A percentile compares a stretch with the other conserved stretches of the same genome.
phyloP scores from a whole-genome alignment of 1,140 invertebrate species.

The Drosophila watanabei region DNA sequence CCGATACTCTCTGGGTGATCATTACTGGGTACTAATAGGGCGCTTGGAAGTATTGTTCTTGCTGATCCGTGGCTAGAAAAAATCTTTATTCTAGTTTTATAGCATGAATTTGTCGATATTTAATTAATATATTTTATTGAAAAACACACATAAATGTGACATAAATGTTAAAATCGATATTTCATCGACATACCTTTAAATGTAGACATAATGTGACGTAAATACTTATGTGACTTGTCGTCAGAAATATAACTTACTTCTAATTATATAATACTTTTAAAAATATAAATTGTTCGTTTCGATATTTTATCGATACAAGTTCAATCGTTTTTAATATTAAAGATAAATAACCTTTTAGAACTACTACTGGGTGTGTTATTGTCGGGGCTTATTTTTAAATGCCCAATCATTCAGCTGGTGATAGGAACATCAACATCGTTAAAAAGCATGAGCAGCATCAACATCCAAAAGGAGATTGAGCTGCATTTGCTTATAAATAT shows the following conservation, averaged over 20 bases:
- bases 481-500: background rate
- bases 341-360: no score
- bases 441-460: slow-evolving; percentile 2
- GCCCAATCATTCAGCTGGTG: slow-evolving; percentile 11
- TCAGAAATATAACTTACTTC: no score
- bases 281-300: no score
- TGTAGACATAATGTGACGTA: no score
- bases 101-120: background rate
- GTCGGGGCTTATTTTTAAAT: background rate
- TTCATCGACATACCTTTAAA: background rate
- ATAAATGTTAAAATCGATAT: background rate
- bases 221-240: no score
- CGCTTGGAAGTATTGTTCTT: background rate
- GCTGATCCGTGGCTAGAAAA: no score
- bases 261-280: no score
- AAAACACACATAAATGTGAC: no score
- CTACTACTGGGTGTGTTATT: background rate
- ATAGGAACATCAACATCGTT: slow-evolving; percentile 12
- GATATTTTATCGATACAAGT: background rate
- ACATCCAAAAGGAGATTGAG: slow-evolving; percentile 11
- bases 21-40: no score
- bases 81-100: no score
- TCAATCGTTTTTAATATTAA: no score
- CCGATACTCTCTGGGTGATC: slow-evolving; percentile 3
- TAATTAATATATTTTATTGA: background rate